Percentiles rank a stretch among this genome's conserved stretches.
Evolutionary conservation across 1,140 invertebrate species (phyloP).

Genomic region (Mactra quadrangularis): DNA sequence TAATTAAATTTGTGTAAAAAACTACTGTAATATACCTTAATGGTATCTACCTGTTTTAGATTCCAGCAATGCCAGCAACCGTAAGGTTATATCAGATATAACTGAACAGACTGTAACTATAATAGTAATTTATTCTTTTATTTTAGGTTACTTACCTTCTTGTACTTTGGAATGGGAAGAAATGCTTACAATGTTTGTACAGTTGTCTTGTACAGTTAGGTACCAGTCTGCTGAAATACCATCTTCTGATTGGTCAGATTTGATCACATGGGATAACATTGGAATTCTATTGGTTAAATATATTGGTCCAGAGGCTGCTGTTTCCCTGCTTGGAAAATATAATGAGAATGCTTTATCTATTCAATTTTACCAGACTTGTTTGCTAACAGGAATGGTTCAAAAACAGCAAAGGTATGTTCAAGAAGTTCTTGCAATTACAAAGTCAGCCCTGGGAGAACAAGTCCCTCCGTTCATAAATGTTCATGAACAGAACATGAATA

Average conservation of each 20-base stretch:
- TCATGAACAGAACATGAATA: too few relatives aligned
- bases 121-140: neutral
- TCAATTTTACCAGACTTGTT: slow-evolving; percentile 64
- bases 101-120: too few relatives aligned
- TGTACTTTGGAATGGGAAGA: slow-evolving; percentile 25
- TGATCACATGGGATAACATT: slow-evolving; percentile 52
- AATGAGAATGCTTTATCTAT: slow-evolving; percentile 41
- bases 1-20: too few relatives aligned
- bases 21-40: too few relatives aligned
- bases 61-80: too few relatives aligned
- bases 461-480: too few relatives aligned
- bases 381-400: slow-evolving; percentile 64
- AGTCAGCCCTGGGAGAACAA: too few relatives aligned
- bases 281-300: slow-evolving; percentile 44
- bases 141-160: slow-evolving; percentile 22
- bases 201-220: neutral
- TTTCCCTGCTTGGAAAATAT: slow-evolving; percentile 56
- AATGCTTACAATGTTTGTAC: slow-evolving; percentile 4
- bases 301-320: slow-evolving; percentile 29
- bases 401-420: slow-evolving; percentile 65
- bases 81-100: too few relatives aligned
- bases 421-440: too few relatives aligned
- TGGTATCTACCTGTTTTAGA: too few relatives aligned
- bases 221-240: slow-evolving; percentile 9
- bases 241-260: slow-evolving; percentile 37